Conservation (phyloP, 2,888 invertebrate genomes). For the Drosophila subsilvestris region DNA sequence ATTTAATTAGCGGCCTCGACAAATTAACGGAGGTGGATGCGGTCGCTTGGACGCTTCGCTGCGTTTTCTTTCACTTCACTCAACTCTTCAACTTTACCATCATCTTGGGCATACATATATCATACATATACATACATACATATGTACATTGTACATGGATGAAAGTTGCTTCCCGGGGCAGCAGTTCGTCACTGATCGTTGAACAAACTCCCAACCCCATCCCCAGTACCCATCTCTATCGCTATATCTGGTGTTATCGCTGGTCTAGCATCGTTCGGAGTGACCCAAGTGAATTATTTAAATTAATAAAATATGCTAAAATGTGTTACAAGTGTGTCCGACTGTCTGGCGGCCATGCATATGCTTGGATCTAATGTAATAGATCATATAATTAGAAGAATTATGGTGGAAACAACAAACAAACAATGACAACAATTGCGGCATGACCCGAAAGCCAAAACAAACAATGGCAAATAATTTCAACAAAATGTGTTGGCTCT, state of each 20-base stretch:
- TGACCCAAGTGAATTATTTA: conserved; percentile 73
- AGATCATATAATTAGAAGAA: conserved; percentile 82
- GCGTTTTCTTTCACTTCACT: conserved; percentile 50
- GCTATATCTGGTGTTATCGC: conserved; percentile 49
- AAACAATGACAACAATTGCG: conserved; percentile 52
- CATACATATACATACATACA: neutral
- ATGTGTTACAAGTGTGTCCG: conserved; percentile 76
- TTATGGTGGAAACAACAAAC: conserved; percentile 68
- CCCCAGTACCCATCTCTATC: neutral
- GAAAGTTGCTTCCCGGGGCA: conserved; percentile 48
- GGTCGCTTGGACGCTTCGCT: conserved; percentile 79
- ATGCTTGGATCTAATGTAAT: conserved; percentile 63
- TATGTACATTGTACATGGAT: neutral
- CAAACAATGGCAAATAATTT: conserved; percentile 78
- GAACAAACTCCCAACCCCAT: conserved; percentile 43
- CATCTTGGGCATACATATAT: conserved; percentile 3
- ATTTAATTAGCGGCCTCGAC: conserved; percentile 74
- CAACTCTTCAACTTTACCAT: conserved; percentile 28
- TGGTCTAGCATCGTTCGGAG: conserved; percentile 56
- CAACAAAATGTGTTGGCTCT: conserved; percentile 54
- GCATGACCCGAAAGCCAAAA: conserved; percentile 1
- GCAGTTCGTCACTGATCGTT: conserved; percentile 72
- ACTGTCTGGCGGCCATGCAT: conserved; percentile 46
- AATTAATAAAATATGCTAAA: conserved; percentile 83
- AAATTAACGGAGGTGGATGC: conserved; percentile 78